These are phyloP conservation scores for Clostera curtula DNA, from an alignment of 2,888 invertebrate genomes.

Conservation along the genomic window DNA sequence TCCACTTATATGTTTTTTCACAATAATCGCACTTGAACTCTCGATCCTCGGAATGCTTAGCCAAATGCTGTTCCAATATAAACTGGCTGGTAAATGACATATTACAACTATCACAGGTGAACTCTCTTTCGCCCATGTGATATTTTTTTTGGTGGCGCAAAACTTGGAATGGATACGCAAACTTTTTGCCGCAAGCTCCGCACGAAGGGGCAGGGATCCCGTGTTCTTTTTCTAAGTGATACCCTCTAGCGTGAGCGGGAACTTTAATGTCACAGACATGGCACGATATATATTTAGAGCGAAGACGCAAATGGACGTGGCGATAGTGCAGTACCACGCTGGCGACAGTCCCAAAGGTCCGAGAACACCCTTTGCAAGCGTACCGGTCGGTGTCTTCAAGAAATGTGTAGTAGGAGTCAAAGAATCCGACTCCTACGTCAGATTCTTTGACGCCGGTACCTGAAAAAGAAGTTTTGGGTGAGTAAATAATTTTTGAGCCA, in stretches of 20 bases:
- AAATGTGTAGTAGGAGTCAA: slow-evolving; percentile 14
- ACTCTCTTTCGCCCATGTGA: slow-evolving; percentile 38
- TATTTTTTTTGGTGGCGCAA: slow-evolving; percentile 30
- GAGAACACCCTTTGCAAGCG: slow-evolving; percentile 22
- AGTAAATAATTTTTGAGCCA: too few relatives aligned
- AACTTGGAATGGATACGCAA: slow-evolving; percentile 29
- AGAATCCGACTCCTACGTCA: slow-evolving; percentile 5
- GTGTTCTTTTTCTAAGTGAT: slow-evolving; percentile 35
- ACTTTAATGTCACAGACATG: slow-evolving; percentile 21
- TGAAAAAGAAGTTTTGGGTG: too few relatives aligned
- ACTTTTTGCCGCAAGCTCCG: slow-evolving; percentile 39
- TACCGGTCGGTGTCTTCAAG: slow-evolving; percentile 19
- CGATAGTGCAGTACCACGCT: slow-evolving; percentile 29
- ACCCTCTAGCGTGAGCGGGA: slow-evolving; percentile 18
- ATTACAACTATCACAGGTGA: slow-evolving; percentile 24
- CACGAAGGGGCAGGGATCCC: slow-evolving; percentile 34
- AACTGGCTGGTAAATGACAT: slow-evolving; percentile 20
- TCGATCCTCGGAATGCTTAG: slow-evolving; percentile 9
- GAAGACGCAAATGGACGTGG: slow-evolving; percentile 25
- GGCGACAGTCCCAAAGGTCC: slow-evolving; percentile 14
- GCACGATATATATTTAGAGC: slow-evolving; percentile 26
- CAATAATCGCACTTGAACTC: slow-evolving; percentile 32
- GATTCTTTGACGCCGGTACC: slow-evolving; percentile 7
- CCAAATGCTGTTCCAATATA: slow-evolving; percentile 17
- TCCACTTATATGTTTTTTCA: slow-evolving; percentile 29